A percentile compares a stretch with the other conserved stretches of the same genome.
phyloP scores from a whole-genome alignment of 2,113 vertebrate genomes.

The Nerophis lumbriciformis region DNA sequence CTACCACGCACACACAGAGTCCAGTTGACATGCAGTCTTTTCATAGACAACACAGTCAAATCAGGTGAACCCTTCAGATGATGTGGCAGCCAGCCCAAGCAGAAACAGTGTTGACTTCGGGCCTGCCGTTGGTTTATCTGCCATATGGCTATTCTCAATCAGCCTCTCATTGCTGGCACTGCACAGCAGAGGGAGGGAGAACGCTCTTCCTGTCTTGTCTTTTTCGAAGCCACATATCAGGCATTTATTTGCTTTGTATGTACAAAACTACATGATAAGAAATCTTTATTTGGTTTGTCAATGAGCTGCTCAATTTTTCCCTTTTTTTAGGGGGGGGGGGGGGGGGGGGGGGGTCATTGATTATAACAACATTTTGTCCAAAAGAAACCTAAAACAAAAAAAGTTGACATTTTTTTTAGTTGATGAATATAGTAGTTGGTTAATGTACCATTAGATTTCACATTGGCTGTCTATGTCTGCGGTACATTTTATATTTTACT shows the following conservation, averaged over 20 bases:
- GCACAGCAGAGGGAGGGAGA: constrained; percentile 21
- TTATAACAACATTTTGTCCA: not conserved
- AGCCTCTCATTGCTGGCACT: constrained; percentile 37
- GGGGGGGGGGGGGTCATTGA: not conserved
- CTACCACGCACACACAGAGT: constrained; percentile 10
- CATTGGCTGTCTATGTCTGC: not conserved
- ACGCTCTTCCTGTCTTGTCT: constrained; percentile 18
- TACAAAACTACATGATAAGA: not conserved
- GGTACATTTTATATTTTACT: no score
- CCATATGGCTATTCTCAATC: constrained; percentile 63
- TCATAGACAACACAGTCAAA: constrained; percentile 20
- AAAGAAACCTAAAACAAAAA: not conserved
- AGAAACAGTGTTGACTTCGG: constrained; percentile 34
- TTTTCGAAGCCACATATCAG: constrained; percentile 16
- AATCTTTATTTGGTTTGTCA: not conserved
- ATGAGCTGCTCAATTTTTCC: not conserved
- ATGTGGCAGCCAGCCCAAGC: constrained; percentile 49
- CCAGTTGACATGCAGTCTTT: not conserved
- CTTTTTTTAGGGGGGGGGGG: no score
- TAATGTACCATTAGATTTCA: not conserved
- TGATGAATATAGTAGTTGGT: not conserved
- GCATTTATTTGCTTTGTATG: not conserved
- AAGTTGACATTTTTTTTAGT: not conserved
- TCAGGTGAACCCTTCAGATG: constrained; percentile 42
- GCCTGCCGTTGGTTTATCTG: constrained; percentile 54